phyloP scores from a whole-genome alignment of 2,797 vertebrate genomes.

The Chrosomus eos region DNA sequence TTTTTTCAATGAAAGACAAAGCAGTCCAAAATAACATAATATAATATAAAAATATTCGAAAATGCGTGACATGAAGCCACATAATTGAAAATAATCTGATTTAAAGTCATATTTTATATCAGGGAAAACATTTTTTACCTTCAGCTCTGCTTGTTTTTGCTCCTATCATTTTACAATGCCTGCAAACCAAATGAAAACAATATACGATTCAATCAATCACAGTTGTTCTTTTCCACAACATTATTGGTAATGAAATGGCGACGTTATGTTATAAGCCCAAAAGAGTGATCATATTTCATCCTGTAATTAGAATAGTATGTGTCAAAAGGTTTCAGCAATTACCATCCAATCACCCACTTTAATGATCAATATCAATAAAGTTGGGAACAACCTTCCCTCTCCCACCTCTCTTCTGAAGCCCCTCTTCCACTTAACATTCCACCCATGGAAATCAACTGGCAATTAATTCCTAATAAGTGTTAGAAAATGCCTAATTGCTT shows the following conservation, averaged over 20 bases:
- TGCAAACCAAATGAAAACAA: slow-evolving; percentile 41
- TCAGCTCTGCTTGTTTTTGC: not conserved
- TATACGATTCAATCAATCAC: slow-evolving; percentile 34
- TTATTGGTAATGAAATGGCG: slow-evolving; percentile 7
- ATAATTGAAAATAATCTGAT: not conserved
- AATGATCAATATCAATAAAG: slow-evolving; percentile 67
- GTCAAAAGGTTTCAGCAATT: slow-evolving; percentile 53
- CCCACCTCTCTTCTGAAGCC: slow-evolving; percentile 39
- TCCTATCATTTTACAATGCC: slow-evolving; percentile 35
- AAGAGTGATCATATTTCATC: slow-evolving; percentile 43
- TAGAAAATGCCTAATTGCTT: slow-evolving; percentile 69
- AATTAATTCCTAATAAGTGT: slow-evolving; percentile 73
- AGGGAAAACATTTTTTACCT: slow-evolving; percentile 11
- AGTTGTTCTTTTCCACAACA: slow-evolving; percentile 41
- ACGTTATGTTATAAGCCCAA: not conserved
- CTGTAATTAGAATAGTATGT: slow-evolving; percentile 50
- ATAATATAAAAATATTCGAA: not conserved
- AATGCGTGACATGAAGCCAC: slow-evolving; percentile 7
- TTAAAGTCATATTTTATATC: slow-evolving; percentile 1
- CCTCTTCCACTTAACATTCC: slow-evolving; percentile 63
- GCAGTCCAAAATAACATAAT: not conserved
- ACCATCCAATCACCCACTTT: slow-evolving; percentile 56
- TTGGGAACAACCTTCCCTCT: slow-evolving; percentile 40
- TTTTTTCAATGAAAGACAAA: not conserved
- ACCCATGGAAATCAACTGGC: slow-evolving; percentile 68